Percentiles rank a stretch among this genome's conserved stretches.
phyloP scores from a whole-genome alignment of 2,797 vertebrate genomes.

The Enteromius afrohamiltoni region DNA sequence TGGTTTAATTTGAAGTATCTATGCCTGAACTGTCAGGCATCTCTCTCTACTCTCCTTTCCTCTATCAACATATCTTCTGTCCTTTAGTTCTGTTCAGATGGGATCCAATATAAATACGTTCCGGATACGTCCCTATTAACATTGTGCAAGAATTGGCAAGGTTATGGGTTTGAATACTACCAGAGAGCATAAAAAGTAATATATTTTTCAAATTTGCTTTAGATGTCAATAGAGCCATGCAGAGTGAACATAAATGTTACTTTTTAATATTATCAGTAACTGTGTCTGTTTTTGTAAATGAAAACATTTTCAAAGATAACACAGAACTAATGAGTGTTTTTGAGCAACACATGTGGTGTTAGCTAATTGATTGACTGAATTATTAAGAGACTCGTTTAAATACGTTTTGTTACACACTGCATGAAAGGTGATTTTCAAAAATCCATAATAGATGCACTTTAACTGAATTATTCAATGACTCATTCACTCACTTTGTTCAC shows the following conservation, averaged over 20 bases:
- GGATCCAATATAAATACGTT: conserved; percentile 43
- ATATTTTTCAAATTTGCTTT: background rate
- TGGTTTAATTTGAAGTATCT: conserved; percentile 73
- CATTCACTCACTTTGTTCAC: background rate
- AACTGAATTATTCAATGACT: background rate
- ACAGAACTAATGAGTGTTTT: background rate
- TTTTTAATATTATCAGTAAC: background rate
- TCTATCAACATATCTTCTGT: conserved; percentile 52
- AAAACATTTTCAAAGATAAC: background rate
- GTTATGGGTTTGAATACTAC: conserved; percentile 1
- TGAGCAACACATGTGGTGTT: background rate
- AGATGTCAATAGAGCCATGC: background rate
- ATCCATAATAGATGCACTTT: too few relatives aligned
- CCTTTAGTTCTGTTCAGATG: conserved; percentile 61
- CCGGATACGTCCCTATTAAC: background rate
- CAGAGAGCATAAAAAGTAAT: background rate
- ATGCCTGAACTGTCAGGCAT: conserved; percentile 69
- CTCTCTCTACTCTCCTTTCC: conserved; percentile 60
- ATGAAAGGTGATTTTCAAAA: too few relatives aligned
- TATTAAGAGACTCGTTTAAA: background rate
- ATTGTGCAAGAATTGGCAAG: background rate
- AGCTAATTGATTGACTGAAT: background rate
- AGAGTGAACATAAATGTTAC: background rate
- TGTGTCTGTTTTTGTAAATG: background rate
- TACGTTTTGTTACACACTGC: background rate